Conservation (phyloP, 2,797 vertebrate genomes). For the Cossypha niveicapilla region DNA sequence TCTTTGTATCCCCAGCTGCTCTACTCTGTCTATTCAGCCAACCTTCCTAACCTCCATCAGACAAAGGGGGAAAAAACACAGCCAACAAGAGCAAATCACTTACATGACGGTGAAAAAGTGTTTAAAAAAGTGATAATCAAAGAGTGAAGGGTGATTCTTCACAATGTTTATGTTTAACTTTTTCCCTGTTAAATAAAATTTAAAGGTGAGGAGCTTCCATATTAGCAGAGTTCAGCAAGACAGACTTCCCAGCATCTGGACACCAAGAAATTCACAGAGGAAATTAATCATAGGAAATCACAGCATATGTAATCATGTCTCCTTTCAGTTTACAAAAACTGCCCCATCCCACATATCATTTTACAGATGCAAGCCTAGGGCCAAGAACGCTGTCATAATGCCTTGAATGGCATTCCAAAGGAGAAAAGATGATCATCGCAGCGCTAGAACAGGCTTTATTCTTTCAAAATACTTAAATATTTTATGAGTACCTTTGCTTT, state of each 20-base stretch:
- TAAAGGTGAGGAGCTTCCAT: background rate
- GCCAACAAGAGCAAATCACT: background rate
- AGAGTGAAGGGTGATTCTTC: background rate
- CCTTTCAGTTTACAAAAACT: background rate
- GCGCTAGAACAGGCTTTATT: background rate
- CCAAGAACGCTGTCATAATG: background rate
- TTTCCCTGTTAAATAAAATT: rapidly evolving
- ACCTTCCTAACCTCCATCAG: background rate
- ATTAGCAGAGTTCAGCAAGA: background rate
- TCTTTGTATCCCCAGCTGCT: background rate
- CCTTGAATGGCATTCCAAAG: background rate
- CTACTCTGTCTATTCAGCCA: background rate
- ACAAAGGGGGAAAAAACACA: background rate
- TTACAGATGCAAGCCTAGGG: background rate
- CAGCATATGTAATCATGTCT: background rate
- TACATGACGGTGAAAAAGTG: background rate
- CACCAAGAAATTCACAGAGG: background rate
- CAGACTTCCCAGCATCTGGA: background rate
- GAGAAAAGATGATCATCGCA: background rate
- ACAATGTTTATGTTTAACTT: background rate
- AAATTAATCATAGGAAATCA: constrained; percentile 49
- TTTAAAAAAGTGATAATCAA: background rate
- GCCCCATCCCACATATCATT: background rate
- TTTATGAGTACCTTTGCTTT: background rate
- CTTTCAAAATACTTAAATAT: background rate